phyloP scores from a whole-genome alignment of 1,140 invertebrate genomes.

The Drosophila ohnishii region DNA sequence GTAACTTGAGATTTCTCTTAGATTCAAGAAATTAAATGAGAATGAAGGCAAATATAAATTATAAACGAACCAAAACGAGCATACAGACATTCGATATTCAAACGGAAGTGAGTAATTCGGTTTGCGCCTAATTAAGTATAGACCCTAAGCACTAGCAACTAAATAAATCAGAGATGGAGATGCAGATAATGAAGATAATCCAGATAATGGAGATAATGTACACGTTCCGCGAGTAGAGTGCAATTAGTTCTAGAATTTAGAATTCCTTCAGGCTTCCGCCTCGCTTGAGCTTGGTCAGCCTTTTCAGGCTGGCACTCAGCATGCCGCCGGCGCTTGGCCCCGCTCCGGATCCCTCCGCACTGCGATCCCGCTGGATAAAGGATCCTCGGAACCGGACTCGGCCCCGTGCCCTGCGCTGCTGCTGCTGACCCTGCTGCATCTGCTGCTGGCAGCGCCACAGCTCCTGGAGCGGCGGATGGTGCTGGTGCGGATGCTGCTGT shows the following conservation, averaged over 20 bases:
- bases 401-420: slow-evolving; percentile 49
- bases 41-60: neutral
- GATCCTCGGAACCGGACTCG: slow-evolving; percentile 72
- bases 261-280: slow-evolving; percentile 79
- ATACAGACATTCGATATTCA: neutral
- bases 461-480: slow-evolving; percentile 57
- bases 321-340: slow-evolving; percentile 17
- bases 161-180: slow-evolving; percentile 2
- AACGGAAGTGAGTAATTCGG: neutral
- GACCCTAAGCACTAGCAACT: slow-evolving; percentile 12
- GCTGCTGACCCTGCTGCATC: slow-evolving; percentile 11
- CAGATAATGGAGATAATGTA: slow-evolving; percentile 16
- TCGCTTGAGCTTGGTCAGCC: slow-evolving; percentile 75
- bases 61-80: neutral
- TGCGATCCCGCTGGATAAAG: slow-evolving; percentile 58
- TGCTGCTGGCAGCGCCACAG: slow-evolving; percentile 55
- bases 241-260: slow-evolving; percentile 44
- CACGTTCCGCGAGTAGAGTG: neutral
- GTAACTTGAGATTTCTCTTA: neutral
- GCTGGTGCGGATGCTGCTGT: slow-evolving; percentile 71
- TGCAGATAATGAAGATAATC: no score
- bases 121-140: slow-evolving; percentile 28
- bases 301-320: slow-evolving; percentile 66
- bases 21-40: neutral
- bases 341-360: slow-evolving; percentile 8